A percentile compares a stretch with the other conserved stretches of the same genome.
Evolutionary conservation across 2,888 invertebrate species (phyloP).

Genomic region (Diarsia dahlii): DNA sequence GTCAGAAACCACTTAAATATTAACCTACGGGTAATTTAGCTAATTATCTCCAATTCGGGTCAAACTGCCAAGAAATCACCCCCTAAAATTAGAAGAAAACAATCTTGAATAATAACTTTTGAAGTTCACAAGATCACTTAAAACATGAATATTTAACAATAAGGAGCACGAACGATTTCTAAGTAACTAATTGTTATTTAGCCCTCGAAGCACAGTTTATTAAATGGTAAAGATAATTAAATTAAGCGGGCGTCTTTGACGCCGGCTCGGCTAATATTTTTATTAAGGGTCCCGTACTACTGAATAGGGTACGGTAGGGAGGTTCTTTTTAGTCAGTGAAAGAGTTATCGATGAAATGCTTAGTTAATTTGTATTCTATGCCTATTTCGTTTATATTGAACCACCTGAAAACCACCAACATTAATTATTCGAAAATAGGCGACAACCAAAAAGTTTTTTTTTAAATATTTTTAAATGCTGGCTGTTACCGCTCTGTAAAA

Average conservation of each 20-base stretch:
- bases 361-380: not conserved
- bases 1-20: not conserved
- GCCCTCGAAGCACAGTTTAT: slow-evolving; percentile 80
- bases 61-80: not conserved
- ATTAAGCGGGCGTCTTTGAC: slow-evolving; percentile 89
- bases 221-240: slow-evolving; percentile 88
- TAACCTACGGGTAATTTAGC: not conserved
- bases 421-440: no score
- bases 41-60: not conserved
- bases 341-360: slow-evolving; percentile 32
- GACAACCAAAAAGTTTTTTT: no score
- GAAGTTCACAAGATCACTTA: slow-evolving; percentile 51
- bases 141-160: slow-evolving; percentile 60
- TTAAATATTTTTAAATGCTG: no score
- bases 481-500: not conserved
- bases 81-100: slow-evolving; percentile 25
- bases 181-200: slow-evolving; percentile 81
- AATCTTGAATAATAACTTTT: slow-evolving; percentile 40
- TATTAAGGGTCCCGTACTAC: slow-evolving; percentile 78
- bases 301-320: slow-evolving; percentile 61
- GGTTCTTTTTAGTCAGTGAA: not conserved
- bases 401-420: no score
- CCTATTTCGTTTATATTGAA: not conserved
- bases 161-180: slow-evolving; percentile 69
- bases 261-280: slow-evolving; percentile 86